Evolutionary conservation across 2,113 vertebrate genomes (phyloP).

Genomic region (Nibea coibor): DNA sequence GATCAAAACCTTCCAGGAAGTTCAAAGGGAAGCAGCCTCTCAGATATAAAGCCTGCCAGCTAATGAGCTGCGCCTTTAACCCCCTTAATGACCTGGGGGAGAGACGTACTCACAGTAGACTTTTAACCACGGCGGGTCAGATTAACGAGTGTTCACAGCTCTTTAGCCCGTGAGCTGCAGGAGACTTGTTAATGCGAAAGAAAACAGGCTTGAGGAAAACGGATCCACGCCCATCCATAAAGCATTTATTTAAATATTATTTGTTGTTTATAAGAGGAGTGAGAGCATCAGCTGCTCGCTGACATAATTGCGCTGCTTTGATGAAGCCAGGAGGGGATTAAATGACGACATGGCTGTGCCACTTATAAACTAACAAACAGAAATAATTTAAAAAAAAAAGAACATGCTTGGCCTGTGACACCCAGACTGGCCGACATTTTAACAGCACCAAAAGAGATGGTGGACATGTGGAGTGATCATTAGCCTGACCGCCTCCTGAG

Average conservation of each 20-base stretch:
- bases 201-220: neutral
- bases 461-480: slow-evolving; percentile 1
- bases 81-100: slow-evolving; percentile 46
- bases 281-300: neutral
- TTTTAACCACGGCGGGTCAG: slow-evolving; percentile 27
- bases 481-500: neutral
- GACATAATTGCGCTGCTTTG: slow-evolving; percentile 21
- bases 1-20: slow-evolving; percentile 53
- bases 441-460: slow-evolving; percentile 5
- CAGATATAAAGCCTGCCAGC: slow-evolving; percentile 30
- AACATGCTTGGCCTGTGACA: slow-evolving; percentile 21
- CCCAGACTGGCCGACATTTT: slow-evolving; percentile 8
- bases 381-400: neutral
- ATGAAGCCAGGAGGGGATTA: slow-evolving; percentile 20
- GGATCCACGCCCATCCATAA: neutral
- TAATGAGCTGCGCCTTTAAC: slow-evolving; percentile 60
- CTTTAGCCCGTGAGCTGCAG: neutral
- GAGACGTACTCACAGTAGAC: slow-evolving; percentile 18
- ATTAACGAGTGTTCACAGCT: slow-evolving; percentile 41
- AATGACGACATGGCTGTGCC: slow-evolving; percentile 17
- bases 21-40: slow-evolving; percentile 54
- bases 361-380: slow-evolving; percentile 24
- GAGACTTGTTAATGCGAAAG: slow-evolving; percentile 5
- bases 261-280: neutral
- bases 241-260: slow-evolving; percentile 15